Percentiles rank a stretch among this genome's conserved stretches.
Evolutionary conservation across 2,888 invertebrate genomes (phyloP).

Genomic region (Fissipunctia ypsillon): DNA sequence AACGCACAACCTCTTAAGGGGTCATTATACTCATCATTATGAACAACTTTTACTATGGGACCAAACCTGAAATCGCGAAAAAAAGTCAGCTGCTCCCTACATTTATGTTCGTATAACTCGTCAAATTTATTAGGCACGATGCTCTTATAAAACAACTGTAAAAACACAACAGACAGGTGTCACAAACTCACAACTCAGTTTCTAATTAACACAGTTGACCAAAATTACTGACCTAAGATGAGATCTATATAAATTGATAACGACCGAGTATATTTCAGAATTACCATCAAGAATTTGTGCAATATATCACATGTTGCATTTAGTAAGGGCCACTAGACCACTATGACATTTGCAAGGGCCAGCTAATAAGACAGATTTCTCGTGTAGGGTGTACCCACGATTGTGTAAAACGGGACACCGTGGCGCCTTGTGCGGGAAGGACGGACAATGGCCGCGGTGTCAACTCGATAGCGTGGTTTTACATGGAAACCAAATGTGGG

Average conservation of each 20-base stretch:
- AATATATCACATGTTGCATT: conserved; percentile 68
- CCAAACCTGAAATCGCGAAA: no score
- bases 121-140: no score
- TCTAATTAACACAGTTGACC: conserved; percentile 37
- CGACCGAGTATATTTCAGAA: conserved; percentile 53
- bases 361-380: conserved; percentile 85
- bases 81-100: no score
- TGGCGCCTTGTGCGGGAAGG: conserved; percentile 80
- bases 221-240: conserved; percentile 28
- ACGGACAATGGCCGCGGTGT: conserved; percentile 81
- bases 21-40: no score
- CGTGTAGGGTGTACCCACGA: conserved; percentile 76
- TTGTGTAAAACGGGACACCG: conserved; percentile 77
- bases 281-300: conserved; percentile 59
- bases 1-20: no score
- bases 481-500: conserved; percentile 70
- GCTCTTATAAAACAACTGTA: neutral
- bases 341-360: conserved; percentile 80
- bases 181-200: neutral
- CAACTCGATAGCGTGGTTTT: conserved; percentile 67
- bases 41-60: no score
- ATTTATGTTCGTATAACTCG: no score
- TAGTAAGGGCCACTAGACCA: conserved; percentile 65
- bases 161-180: neutral
- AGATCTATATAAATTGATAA: conserved; percentile 45